These are phyloP conservation scores for Mamestra brassicae DNA, from an alignment of 2,888 invertebrate species.

Conservation along the genomic window DNA sequence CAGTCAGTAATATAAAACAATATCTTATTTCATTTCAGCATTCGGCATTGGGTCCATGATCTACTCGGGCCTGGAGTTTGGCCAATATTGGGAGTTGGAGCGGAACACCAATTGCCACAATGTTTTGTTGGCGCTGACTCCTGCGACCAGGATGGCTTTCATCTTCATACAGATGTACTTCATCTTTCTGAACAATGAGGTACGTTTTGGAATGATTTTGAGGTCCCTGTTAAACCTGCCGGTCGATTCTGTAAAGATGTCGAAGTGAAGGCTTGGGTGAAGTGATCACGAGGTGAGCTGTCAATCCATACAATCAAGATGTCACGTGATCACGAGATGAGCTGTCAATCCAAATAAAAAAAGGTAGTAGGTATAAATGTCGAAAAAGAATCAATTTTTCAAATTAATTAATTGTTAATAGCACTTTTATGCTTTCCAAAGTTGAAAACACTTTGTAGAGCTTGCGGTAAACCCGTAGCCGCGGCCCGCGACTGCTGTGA, in stretches of 20 bases:
- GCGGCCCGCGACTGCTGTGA: neutral
- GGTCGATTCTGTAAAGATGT: too few species aligned
- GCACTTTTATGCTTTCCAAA: neutral
- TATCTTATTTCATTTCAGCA: slow-evolving; percentile 89
- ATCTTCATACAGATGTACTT: slow-evolving; percentile 99
- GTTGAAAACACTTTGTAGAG: neutral
- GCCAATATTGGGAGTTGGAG: slow-evolving; percentile 98
- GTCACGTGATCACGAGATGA: too few species aligned
- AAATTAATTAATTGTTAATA: neutral
- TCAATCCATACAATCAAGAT: too few species aligned
- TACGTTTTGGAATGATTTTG: neutral
- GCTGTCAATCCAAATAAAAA: too few species aligned
- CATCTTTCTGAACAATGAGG: slow-evolving; percentile 99
- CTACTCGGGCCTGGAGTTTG: slow-evolving; percentile 98
- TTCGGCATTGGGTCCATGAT: slow-evolving; percentile 99
- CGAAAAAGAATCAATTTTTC: neutral
- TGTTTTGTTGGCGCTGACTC: slow-evolving; percentile 96
- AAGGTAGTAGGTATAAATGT: too few species aligned
- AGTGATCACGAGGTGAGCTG: too few species aligned
- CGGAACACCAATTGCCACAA: slow-evolving; percentile 97
- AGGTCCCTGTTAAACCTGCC: neutral
- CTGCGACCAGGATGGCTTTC: slow-evolving; percentile 98
- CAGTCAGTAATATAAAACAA: neutral
- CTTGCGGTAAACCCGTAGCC: neutral
- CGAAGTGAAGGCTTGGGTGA: too few species aligned